Evolutionary conservation across 64 coral and sea anemone species (phyloP).

Genomic region (Acropora yongei): DNA sequence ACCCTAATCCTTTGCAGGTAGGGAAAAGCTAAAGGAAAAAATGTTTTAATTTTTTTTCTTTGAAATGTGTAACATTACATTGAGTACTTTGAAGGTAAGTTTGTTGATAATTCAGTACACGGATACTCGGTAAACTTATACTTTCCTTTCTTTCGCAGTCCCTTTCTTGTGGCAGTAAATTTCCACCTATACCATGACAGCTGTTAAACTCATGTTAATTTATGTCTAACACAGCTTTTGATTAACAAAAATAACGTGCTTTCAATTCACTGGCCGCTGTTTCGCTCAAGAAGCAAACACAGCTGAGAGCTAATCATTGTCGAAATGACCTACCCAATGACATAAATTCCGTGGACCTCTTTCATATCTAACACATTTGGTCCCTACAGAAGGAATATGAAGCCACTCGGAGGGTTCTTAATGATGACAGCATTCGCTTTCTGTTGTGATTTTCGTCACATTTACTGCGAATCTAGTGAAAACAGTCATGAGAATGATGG

Average conservation of each 20-base stretch:
- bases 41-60: too few relatives aligned
- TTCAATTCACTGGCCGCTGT: slow-evolving; percentile 11
- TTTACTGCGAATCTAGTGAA: not conserved
- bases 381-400: not conserved
- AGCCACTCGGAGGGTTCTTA: not conserved
- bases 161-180: too few relatives aligned
- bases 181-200: not conserved
- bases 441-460: not conserved
- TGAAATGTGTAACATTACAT: too few relatives aligned
- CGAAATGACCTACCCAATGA: not conserved
- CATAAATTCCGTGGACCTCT: not conserved
- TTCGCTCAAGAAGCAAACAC: slow-evolving; percentile 4
- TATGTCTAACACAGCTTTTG: not conserved
- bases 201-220: not conserved
- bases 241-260: slow-evolving; percentile 19
- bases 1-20: too few relatives aligned
- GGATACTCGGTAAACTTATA: too few relatives aligned
- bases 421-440: not conserved
- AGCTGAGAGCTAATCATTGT: not conserved
- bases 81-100: too few relatives aligned
- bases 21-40: too few relatives aligned
- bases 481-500: not conserved
- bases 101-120: too few relatives aligned
- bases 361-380: not conserved
- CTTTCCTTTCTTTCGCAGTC: too few relatives aligned